phyloP scores from a whole-genome alignment of 2,888 invertebrate species.

The Oxycera nigricornis region DNA sequence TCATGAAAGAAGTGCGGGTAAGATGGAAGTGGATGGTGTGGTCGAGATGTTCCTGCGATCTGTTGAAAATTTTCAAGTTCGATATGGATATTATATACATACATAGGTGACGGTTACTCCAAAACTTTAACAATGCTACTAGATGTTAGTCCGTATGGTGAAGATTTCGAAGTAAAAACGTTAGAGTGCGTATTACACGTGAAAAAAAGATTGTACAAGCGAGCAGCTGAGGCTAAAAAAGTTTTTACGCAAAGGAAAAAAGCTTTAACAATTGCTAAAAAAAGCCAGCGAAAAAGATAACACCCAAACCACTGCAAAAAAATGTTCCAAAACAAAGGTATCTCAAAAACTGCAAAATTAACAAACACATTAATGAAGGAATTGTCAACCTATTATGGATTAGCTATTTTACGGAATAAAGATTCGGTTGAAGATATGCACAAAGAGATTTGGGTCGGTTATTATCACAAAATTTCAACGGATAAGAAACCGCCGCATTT shows the following conservation, averaged over 20 bases:
- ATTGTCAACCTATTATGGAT: background rate
- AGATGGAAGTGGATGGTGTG: constrained; percentile 45
- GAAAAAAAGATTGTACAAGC: too few relatives aligned
- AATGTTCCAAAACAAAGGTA: background rate
- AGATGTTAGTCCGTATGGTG: background rate
- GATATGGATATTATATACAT: background rate
- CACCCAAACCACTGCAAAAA: background rate
- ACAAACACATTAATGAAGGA: background rate
- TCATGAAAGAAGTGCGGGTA: constrained; percentile 44
- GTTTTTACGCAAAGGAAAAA: too few relatives aligned
- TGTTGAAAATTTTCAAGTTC: constrained; percentile 40
- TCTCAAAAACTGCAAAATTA: background rate
- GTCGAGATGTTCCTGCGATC: constrained; percentile 45
- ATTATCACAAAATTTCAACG: too few relatives aligned
- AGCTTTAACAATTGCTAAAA: too few relatives aligned
- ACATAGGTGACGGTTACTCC: background rate
- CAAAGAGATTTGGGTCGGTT: too few relatives aligned
- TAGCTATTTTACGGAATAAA: too few relatives aligned
- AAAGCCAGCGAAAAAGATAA: background rate
- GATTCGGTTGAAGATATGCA: too few relatives aligned
- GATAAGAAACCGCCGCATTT: background rate
- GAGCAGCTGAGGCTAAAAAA: too few relatives aligned
- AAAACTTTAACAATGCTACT: background rate
- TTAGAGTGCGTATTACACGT: too few relatives aligned
- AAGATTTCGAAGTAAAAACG: background rate